Base-by-base conservation (phyloP, 2,888 invertebrate genomes). In the Drosophila longiperda region DNA sequence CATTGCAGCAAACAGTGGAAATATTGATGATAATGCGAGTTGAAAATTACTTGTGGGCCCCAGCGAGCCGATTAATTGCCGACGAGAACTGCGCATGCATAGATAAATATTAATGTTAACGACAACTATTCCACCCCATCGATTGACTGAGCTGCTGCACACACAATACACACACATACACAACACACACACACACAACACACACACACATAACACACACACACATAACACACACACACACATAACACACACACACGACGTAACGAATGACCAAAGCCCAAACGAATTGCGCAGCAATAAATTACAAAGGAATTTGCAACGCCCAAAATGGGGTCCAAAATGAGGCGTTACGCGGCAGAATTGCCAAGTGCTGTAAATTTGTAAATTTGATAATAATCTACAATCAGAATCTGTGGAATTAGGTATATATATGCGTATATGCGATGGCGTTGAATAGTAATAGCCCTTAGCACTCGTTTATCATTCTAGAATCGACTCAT, bases 241-340 rank as follows among this genome's bases (percentile, higher is more conserved):
- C 29, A 6, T n/a, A n/a, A n/a, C n/a, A 34, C 38, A 42, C 38
- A 40, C 26, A 57, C 20, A 29, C 34, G 58, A 68, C 60, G 80
- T 74, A 79, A 71, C 83, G 72, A 84, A 79, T 75, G 70, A 65
- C 49, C 81, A 63, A 36, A 73, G 70, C 87, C 84, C 73, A 81
- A 87, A 73, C 89, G 82, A 84, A 89, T 87, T 87, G 84, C 74
- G 85, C 70, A 66, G 89, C 81, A 67, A 87, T 84, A 84, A 84
- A 75, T 81, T 73, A 75, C 75, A 68, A 87, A 63, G 75, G 83
- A 83, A 84, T 84, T 84, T 52, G 83, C 63, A 70, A 84, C 82
- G 89, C 89, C 84, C 89, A 67, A 70, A 66, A 55, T 15, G 58
- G 36, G 17, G 38, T 20, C 20, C 20, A 75, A 78, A 70, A 60